Evolutionary conservation across 2,113 vertebrate genomes (phyloP).

Genomic region (Lycaon pictus): DNA sequence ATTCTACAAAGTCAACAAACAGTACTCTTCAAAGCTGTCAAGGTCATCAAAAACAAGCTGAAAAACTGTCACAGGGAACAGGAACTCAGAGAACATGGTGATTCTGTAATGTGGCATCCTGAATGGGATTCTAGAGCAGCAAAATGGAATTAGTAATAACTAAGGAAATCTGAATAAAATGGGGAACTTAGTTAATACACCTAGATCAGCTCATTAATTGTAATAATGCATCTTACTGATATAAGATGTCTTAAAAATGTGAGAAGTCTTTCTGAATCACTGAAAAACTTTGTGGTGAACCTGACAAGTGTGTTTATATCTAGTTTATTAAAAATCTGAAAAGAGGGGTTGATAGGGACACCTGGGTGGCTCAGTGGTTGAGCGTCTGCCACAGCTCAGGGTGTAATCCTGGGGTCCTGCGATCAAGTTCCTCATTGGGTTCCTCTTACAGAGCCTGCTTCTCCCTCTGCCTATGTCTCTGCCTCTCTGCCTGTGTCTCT

Average conservation of each 20-base stretch:
- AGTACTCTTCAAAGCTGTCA: not conserved
- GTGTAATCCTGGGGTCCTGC: too few relatives aligned
- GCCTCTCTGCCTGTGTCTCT: too few relatives aligned
- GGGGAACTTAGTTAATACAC: not conserved
- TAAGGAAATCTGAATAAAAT: not conserved
- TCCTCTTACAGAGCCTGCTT: too few relatives aligned
- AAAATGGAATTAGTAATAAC: not conserved
- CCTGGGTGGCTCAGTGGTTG: too few relatives aligned
- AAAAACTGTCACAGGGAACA: not conserved
- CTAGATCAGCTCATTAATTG: not conserved
- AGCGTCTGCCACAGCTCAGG: too few relatives aligned
- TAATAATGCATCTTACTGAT: not conserved
- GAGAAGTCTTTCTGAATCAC: not conserved
- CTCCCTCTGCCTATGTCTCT: too few relatives aligned
- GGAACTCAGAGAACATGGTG: fast-evolving
- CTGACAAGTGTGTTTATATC: not conserved
- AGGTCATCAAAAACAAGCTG: not conserved
- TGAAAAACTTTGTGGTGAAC: not conserved
- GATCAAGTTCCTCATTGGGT: too few relatives aligned
- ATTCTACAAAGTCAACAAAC: not conserved
- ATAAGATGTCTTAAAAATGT: not conserved
- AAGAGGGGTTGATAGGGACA: not conserved
- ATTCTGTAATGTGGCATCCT: not conserved
- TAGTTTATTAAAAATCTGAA: not conserved
- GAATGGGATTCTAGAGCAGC: not conserved